These are phyloP conservation scores for Podargus strigoides DNA, from an alignment of 2,797 vertebrate genomes.

Conservation along the genomic window DNA sequence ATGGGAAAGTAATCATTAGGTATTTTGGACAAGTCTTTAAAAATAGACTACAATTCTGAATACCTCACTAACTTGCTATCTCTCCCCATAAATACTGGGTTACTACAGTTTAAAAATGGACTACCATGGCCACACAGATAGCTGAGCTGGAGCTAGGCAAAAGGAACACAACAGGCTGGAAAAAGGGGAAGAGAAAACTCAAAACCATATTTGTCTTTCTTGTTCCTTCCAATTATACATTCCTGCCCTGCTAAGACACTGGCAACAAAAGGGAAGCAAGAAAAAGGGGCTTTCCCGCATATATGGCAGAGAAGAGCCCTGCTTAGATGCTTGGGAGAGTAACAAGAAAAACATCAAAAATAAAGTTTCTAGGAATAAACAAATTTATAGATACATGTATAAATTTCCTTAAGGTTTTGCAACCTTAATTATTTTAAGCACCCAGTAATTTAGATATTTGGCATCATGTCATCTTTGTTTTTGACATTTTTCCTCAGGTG, in stretches of 20 bases:
- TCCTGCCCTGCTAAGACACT: background rate
- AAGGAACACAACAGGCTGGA: background rate
- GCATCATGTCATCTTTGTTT: background rate
- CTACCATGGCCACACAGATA: background rate
- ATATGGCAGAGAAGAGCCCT: background rate
- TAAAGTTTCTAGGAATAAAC: background rate
- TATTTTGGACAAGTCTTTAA: background rate
- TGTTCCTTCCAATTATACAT: background rate
- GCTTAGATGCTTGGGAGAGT: background rate
- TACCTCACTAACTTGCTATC: background rate
- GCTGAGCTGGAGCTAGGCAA: background rate
- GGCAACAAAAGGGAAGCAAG: background rate
- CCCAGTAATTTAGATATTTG: background rate
- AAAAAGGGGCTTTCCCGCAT: background rate
- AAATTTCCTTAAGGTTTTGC: background rate
- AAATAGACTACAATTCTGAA: background rate
- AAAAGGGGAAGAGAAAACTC: background rate
- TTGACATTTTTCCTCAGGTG: background rate
- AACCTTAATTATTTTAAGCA: background rate
- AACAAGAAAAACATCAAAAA: background rate
- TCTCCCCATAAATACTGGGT: background rate
- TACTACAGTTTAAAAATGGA: background rate
- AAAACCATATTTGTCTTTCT: background rate
- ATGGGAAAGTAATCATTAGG: background rate
- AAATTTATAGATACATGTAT: fast-evolving